Evolutionary conservation across 2,888 invertebrate genomes (phyloP), one percentile per base, ranked within the genome.

Genomic region (Drosophila birchii): DNA sequence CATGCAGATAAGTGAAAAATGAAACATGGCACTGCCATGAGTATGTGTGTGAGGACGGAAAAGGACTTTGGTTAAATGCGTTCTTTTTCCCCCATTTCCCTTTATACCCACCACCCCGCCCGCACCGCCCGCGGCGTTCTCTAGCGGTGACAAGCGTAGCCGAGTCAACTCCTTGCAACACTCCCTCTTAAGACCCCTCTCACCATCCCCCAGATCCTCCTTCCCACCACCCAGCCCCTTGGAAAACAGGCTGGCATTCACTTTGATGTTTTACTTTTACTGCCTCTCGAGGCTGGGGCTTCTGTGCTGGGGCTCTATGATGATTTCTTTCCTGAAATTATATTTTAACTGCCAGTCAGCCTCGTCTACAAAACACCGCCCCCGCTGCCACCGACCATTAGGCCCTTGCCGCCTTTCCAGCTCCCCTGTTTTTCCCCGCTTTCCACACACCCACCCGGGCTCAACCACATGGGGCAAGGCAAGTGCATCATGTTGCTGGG

Each of bases 401-500:
- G 51, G 51, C 34, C 51, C 51, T 53, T 36, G 51, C 54, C 55
- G 12, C 59, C 18, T 9, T 57, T 34, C 62, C 61, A 16, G 16
- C 18, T 1, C 1, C 23, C 16, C 1, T 3, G 12, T 7, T 14
- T n/a, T 47, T 18, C 29, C 16, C 26, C 32, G 14, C 38, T 16
- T 59, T 8, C 59, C 69, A 41, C 47, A 38, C 57, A 41, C 32
- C 43, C 55, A 41, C 32, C 43, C 55, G 44, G 43, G 41, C 49
- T 41, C 58, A 63, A 59, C 73, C 69, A 77, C 79, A 70, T 66
- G 67, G 68, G 67, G 64, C 75, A 53, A 39, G 67, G 76, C 84
- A 80, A 80, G 81, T 85, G 85, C 85, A 85, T 86, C 87, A 85
- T 88, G 87, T 79, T 81, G 85, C 66, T 79, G 85, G 75, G 61